Percentiles rank a stretch among this genome's conserved stretches.
These are phyloP conservation scores for Brachirus orientalis DNA, from an alignment of 2,113 vertebrate genomes.

Conservation along the genomic window DNA sequence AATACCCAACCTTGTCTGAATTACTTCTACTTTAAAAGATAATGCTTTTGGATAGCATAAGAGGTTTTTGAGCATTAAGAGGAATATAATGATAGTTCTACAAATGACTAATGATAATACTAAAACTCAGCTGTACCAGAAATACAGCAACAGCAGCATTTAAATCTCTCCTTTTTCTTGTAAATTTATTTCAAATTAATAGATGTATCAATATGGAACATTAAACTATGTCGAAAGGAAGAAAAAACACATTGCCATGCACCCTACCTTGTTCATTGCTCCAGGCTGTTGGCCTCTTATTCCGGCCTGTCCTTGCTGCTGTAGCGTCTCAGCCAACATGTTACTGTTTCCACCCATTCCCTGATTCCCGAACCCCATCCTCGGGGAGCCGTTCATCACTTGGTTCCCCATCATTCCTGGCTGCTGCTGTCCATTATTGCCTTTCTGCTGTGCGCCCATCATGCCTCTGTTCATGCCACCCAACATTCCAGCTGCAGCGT, in stretches of 20 bases:
- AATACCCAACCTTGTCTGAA: not conserved
- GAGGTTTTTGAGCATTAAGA: slow-evolving; percentile 1
- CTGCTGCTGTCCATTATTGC: slow-evolving; percentile 82
- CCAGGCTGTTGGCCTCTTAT: slow-evolving; percentile 92
- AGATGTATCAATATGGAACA: not conserved
- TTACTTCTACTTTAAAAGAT: not conserved
- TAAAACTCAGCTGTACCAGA: too few relatives aligned
- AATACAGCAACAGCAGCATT: not conserved
- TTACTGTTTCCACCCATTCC: slow-evolving; percentile 88
- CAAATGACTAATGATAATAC: too few relatives aligned
- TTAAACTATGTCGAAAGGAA: not conserved
- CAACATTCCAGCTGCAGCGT: slow-evolving; percentile 78
- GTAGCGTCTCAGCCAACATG: slow-evolving; percentile 92
- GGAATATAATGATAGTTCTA: not conserved
- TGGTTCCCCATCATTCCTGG: slow-evolving; percentile 84
- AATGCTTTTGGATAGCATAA: not conserved
- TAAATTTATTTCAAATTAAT: too few relatives aligned
- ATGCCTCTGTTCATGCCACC: slow-evolving; percentile 79
- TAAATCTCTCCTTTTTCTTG: too few relatives aligned
- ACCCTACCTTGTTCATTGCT: slow-evolving; percentile 87
- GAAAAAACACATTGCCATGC: not conserved
- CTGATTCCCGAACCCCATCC: slow-evolving; percentile 91
- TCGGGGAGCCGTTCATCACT: slow-evolving; percentile 96
- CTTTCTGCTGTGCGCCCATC: slow-evolving; percentile 82
- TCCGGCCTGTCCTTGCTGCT: slow-evolving; percentile 87